Base-by-base conservation (phyloP, 2,113 vertebrate species). In the Apeltes quadracus region DNA sequence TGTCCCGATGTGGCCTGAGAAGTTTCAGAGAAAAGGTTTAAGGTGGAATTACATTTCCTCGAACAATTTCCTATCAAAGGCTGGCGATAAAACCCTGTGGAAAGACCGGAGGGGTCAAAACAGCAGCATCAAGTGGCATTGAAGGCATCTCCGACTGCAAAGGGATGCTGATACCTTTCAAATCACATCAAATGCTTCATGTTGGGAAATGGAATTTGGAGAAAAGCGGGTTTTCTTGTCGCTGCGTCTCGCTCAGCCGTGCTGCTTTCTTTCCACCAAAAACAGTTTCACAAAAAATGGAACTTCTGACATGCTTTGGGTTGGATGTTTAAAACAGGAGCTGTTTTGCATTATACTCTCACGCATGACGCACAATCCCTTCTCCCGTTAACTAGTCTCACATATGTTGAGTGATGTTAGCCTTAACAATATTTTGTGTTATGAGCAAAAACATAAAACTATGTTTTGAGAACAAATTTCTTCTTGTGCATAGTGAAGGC, bases 401-500 rank as follows among this genome's bases (percentile, higher is more conserved):
- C 62, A 70, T 61, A 59, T 69, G 74, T 69, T 12, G 4, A 16
- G 15, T 54, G 0, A 46, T 88, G 84, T 87, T 87, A 84, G 73
- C 72, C 69, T 67, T 71, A 50, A 88, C 68, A 91, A 87, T 88
- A 90, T 86, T 87, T 86, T 75, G 86, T 88, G 83, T 89, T 91
- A 51, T 89, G 87, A 53, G 85, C 86, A 38, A 88, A 88, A 89
- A 90, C 84, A 88, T 55, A 34, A 83, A 84, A 67, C 44, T 5
- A 2, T 87, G 85, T 89, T 91, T 83, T 88, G 86, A 80, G 86
- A 72, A 89, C 86, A 89, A 81, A 79, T 83, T 53, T 78, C 9
- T 48, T 63, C 64, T 62, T 4, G 64, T 74, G 36, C 51, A 48
- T 48, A 11, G 36, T 13, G 8, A 61, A 38, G 25, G n/a, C 23